phyloP scores from a whole-genome alignment of 2,113 vertebrate genomes.

The Amphilophus citrinellus region DNA sequence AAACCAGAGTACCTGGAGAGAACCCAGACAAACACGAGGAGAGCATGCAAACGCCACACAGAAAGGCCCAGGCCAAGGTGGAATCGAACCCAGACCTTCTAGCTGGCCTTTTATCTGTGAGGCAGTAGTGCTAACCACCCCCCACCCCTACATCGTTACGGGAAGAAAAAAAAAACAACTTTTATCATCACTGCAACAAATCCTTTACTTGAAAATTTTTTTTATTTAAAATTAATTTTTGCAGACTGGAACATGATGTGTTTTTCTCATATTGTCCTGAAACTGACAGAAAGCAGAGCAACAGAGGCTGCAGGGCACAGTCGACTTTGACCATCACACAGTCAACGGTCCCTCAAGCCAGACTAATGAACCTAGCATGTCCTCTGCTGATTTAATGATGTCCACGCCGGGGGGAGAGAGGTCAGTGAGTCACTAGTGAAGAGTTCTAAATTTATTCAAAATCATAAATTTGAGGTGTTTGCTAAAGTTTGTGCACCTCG shows the following conservation, averaged over 20 bases:
- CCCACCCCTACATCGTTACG: too few species aligned
- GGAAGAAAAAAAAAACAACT: neutral
- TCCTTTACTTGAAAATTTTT: neutral
- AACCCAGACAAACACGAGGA: too few species aligned
- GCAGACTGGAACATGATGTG: neutral
- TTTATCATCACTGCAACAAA: neutral
- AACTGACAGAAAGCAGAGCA: constrained; percentile 19
- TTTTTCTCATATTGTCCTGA: constrained; percentile 1
- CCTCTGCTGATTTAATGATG: constrained; percentile 12
- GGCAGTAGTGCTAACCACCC: too few species aligned
- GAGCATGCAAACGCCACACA: too few species aligned
- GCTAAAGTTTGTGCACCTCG: neutral
- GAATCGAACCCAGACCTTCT: too few species aligned
- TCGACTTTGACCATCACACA: constrained; percentile 49
- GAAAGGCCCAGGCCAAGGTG: too few species aligned
- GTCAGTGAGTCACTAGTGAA: constrained; percentile 31
- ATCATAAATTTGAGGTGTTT: neutral
- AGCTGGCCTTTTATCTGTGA: too few species aligned
- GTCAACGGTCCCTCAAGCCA: constrained; percentile 28
- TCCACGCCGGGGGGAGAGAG: neutral
- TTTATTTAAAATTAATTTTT: neutral
- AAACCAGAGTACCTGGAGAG: too few species aligned
- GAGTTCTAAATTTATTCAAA: neutral
- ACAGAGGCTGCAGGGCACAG: constrained; percentile 33
- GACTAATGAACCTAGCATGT: neutral